Evolutionary conservation across 1,140 invertebrate genomes (phyloP), one percentile per base, ranked within the genome.

Genomic region (Lanistes nyassanus): DNA sequence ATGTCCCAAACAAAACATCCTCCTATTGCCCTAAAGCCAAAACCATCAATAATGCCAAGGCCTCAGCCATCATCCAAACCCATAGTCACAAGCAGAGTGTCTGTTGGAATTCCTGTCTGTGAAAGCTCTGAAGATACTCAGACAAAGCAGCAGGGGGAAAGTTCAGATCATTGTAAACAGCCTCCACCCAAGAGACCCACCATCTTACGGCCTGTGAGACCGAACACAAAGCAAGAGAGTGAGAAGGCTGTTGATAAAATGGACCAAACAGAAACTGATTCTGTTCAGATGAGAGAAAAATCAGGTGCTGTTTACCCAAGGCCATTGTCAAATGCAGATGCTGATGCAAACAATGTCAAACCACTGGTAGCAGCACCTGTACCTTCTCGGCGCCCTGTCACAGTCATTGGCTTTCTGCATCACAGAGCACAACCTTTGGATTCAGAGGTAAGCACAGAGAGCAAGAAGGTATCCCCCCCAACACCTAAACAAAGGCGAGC

Each of bases 41-140:
- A 80, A 73, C 81, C 79, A 31, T 62, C 67, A n/a, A 37, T 81
- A 7, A 58, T 69, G 23, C 74, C 76, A 3, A 82, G 77, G 75
- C 81, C 80, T 26, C 77, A 55, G 9, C 9, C 56, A 42, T 58
- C 58, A 39, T 21, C 67, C 23, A 75, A 68, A 55, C 56, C 56
- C 21, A 34, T 47, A 62, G 36, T 55, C 34, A 31, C 70, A 42
- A 60, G 9, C 56, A 62, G 55, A 26, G 42, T 11, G 11, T 55
- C 39, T 19, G 56, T 60, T 60, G 19, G 16, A 3, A 34, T 39
- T 39, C 19, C 34, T 19, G 2, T 19, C 7, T 13, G 42, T 19
- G 19, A 23, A 42, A n/a, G 19, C 26, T 37, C 56, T 36, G 26
- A 5, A 3, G 5, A 34, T 72, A 3, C 19, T 34, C 51, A 72